Evolutionary conservation across 1,140 invertebrate species (phyloP).

Genomic region (Sipha flava): DNA sequence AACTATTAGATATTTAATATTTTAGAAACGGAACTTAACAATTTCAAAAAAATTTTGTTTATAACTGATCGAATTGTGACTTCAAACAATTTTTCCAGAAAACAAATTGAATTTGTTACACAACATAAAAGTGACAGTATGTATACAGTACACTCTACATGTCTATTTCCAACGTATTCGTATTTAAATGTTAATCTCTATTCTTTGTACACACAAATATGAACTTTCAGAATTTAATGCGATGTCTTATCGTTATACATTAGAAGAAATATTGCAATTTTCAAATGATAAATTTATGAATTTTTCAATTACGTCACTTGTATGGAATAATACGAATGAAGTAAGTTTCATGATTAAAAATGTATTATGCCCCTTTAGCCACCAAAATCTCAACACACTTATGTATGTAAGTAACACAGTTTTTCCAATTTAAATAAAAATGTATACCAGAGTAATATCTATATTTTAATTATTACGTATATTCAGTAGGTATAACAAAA

Average conservation of each 20-base stretch:
- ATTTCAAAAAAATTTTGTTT: not conserved
- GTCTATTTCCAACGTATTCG: not conserved
- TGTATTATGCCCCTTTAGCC: too few species aligned
- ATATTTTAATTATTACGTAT: too few species aligned
- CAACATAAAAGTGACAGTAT: not conserved
- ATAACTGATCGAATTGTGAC: not conserved
- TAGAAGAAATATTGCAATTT: conserved; percentile 35
- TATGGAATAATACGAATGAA: conserved; percentile 36
- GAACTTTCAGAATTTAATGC: not conserved
- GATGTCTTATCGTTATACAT: conserved; percentile 32
- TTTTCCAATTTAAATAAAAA: too few species aligned
- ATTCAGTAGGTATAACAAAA: too few species aligned
- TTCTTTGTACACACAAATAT: not conserved
- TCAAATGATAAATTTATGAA: conserved; percentile 23
- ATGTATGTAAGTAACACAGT: too few species aligned
- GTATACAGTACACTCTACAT: not conserved
- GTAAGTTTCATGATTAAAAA: too few species aligned
- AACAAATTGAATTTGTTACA: not conserved
- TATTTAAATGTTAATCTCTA: too few species aligned
- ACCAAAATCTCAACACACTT: too few species aligned
- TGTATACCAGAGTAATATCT: too few species aligned
- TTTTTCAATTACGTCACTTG: conserved; percentile 33
- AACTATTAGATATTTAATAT: too few species aligned
- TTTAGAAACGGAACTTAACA: not conserved
- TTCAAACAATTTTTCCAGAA: not conserved